phyloP scores from a whole-genome alignment of 2,888 invertebrate species.

The Disparrhopalites patrizii region DNA sequence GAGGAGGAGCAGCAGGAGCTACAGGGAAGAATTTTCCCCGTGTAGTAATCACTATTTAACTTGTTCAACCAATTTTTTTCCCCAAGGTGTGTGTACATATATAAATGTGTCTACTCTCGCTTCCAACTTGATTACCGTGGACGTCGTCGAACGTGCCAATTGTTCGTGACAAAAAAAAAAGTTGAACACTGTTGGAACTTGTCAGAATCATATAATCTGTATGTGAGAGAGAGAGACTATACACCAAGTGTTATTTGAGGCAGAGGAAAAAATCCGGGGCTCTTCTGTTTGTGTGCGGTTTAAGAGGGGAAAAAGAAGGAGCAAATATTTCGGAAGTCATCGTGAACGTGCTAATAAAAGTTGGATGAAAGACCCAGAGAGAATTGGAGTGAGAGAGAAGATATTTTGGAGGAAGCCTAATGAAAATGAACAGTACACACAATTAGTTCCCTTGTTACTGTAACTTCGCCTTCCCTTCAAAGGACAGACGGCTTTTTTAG shows the following conservation, averaged over 20 bases:
- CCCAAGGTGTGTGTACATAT: too few species aligned
- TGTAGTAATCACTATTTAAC: too few species aligned
- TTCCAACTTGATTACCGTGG: not conserved
- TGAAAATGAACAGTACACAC: conserved; percentile 17
- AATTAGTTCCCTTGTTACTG: too few species aligned
- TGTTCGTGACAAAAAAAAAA: conserved; percentile 10
- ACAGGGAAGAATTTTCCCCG: too few species aligned
- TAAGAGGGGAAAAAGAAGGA: not conserved
- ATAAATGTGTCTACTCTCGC: not conserved
- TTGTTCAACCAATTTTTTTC: too few species aligned
- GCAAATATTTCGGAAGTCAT: conserved; percentile 7
- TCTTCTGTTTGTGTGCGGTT: not conserved
- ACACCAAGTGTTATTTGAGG: not conserved
- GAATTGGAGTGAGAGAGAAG: not conserved
- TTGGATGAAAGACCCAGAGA: not conserved
- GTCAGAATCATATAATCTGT: too few species aligned
- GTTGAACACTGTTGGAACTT: too few species aligned
- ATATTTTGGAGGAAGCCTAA: conserved; percentile 9
- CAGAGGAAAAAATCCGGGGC: not conserved
- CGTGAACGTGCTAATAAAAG: conserved; percentile 10
- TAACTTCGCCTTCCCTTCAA: too few species aligned
- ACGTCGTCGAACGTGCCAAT: conserved; percentile 6
- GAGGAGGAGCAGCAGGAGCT: too few species aligned
- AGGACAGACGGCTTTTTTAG: too few species aligned
- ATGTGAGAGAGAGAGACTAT: too few species aligned